Percentiles rank a stretch among this genome's conserved stretches.
These are phyloP conservation scores for Rhimphoctona megacephalus DNA, from an alignment of 2,888 invertebrate species.

Conservation along the genomic window DNA sequence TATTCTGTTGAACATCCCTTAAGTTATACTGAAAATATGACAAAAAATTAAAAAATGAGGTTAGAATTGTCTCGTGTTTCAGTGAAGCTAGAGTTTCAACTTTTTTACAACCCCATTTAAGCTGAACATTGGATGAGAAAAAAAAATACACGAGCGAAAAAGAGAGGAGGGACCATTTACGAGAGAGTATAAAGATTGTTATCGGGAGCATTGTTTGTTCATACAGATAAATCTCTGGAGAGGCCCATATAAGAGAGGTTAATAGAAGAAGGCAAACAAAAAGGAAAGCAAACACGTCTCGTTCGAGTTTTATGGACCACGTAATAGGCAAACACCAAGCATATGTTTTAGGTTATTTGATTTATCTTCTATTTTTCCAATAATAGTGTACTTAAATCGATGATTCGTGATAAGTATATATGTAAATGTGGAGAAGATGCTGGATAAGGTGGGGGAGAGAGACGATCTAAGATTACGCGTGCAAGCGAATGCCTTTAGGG, in stretches of 20 bases:
- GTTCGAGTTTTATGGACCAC: constrained; percentile 31
- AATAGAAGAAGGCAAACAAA: constrained; percentile 39
- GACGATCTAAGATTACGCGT: constrained; percentile 15
- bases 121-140: constrained; percentile 22
- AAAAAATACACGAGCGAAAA: neutral
- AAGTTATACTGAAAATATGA: neutral
- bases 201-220: constrained; percentile 63
- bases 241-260: constrained; percentile 35
- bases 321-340: constrained; percentile 49
- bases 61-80: constrained; percentile 3
- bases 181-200: constrained; percentile 58
- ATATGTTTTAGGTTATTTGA: constrained; percentile 17
- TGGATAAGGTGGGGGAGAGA: neutral
- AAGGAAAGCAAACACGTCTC: constrained; percentile 10
- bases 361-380: constrained; percentile 13
- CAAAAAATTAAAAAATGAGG: constrained; percentile 28
- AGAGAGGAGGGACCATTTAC: constrained; percentile 44
- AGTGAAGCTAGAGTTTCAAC: constrained; percentile 24
- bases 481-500: constrained; percentile 48
- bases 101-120: constrained; percentile 60
- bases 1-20: neutral
- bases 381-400: constrained; percentile 43
- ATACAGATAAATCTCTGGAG: constrained; percentile 58
- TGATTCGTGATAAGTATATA: constrained; percentile 20
- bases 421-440: constrained; percentile 13